phyloP scores from a whole-genome alignment of 2,797 vertebrate genomes.

The Xerus rutilus region DNA sequence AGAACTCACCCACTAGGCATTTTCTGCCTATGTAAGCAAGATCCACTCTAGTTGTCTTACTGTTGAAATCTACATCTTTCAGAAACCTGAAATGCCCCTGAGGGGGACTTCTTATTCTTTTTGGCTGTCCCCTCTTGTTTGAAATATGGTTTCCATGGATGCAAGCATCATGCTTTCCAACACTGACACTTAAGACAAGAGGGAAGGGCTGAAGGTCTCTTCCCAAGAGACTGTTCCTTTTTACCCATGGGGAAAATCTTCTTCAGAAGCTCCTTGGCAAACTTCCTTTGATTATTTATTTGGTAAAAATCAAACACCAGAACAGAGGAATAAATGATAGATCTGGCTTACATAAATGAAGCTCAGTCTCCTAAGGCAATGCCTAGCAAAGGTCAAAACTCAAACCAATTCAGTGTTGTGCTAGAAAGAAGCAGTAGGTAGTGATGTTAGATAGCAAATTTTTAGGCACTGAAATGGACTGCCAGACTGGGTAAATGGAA shows the following conservation, averaged over 20 bases:
- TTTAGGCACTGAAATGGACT: not conserved
- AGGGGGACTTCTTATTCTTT: not conserved
- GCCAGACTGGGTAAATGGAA: not conserved
- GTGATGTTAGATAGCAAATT: not conserved
- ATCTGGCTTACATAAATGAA: not conserved
- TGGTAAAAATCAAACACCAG: not conserved
- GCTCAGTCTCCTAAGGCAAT: not conserved
- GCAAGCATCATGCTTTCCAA: not conserved
- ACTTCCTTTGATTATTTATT: not conserved
- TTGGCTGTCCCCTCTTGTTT: accelerated
- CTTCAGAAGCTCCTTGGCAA: not conserved
- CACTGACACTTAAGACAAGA: not conserved
- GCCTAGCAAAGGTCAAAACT: not conserved
- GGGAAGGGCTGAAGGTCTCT: not conserved
- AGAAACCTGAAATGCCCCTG: not conserved
- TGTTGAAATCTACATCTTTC: not conserved
- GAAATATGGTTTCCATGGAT: not conserved
- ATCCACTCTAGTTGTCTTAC: not conserved
- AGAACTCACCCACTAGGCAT: not conserved
- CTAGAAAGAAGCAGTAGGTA: not conserved
- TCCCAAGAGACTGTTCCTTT: not conserved
- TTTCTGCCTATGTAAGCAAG: not conserved
- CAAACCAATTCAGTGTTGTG: not conserved
- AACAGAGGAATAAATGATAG: not conserved
- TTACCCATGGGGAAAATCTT: not conserved